Conservation (phyloP, 2,113 vertebrate species). For the Tauraco erythrolophus region DNA sequence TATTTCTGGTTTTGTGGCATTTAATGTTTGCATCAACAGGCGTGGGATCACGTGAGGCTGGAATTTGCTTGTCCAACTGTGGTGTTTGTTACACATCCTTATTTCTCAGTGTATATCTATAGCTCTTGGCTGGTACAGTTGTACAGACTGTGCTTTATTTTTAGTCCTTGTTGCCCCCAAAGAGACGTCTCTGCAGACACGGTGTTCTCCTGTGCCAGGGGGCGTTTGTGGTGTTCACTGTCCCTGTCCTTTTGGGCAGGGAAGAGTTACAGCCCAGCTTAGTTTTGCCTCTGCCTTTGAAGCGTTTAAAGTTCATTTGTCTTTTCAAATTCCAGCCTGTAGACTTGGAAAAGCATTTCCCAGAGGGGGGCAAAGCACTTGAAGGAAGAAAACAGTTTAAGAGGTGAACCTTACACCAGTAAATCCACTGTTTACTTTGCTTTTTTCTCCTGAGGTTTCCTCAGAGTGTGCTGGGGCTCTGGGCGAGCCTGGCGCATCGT, state of each 20-base stretch:
- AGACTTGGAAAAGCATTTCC: neutral
- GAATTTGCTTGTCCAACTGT: neutral
- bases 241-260: neutral
- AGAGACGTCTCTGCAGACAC: neutral
- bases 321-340: neutral
- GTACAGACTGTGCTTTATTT: constrained; percentile 2
- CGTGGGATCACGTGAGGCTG: neutral
- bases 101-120: neutral
- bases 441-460: neutral
- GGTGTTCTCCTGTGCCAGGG: neutral
- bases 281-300: neutral
- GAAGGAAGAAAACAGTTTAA: neutral
- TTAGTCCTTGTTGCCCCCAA: neutral
- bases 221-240: neutral
- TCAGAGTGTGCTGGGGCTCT: neutral
- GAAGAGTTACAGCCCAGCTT: neutral
- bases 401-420: neutral
- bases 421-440: neutral
- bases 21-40: neutral
- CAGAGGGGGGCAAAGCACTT: neutral
- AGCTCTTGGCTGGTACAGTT: neutral
- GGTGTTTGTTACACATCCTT: neutral
- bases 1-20: neutral
- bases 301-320: neutral
- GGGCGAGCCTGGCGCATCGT: fast-evolving